These are phyloP conservation scores for Megathymus violae DNA, from an alignment of 1,140 invertebrate genomes.

Conservation along the genomic window DNA sequence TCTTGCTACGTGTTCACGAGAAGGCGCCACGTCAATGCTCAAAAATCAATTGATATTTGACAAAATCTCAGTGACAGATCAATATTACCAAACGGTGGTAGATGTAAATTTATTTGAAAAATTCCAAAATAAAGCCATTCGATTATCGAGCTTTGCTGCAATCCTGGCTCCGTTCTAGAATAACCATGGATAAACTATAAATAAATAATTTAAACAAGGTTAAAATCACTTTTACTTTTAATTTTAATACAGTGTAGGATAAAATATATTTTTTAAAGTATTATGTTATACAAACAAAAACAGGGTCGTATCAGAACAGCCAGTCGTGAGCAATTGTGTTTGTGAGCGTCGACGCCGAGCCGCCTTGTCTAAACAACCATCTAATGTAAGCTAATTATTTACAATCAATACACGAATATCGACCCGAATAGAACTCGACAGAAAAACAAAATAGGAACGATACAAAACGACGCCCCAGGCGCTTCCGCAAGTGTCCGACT, in stretches of 20 bases:
- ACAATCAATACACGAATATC: conserved; percentile 73
- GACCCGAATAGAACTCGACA: conserved; percentile 81
- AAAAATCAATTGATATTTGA: background rate
- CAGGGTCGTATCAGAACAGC: conserved; percentile 29
- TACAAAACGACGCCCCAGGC: conserved; percentile 71
- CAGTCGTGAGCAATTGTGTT: conserved; percentile 8
- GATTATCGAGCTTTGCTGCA: background rate
- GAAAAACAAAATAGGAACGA: conserved; percentile 83
- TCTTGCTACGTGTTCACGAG: conserved; percentile 59
- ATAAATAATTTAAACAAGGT: conserved; percentile 30
- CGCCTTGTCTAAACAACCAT: conserved; percentile 49
- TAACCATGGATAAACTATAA: conserved; percentile 17
- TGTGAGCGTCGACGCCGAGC: conserved; percentile 16
- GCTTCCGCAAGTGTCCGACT: conserved; percentile 37
- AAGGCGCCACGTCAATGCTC: conserved; percentile 41
- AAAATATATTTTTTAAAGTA: conserved; percentile 18
- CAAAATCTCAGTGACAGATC: background rate
- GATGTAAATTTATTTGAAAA: background rate
- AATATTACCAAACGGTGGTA: conserved; percentile 3
- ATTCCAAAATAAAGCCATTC: background rate
- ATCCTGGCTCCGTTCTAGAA: conserved; percentile 5
- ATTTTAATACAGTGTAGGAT: conserved; percentile 23
- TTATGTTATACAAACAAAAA: conserved; percentile 16
- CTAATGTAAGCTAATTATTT: conserved; percentile 77
- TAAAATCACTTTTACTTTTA: conserved; percentile 3